phyloP scores from a whole-genome alignment of 1,140 invertebrate species.

The Drosophila sucinea region DNA sequence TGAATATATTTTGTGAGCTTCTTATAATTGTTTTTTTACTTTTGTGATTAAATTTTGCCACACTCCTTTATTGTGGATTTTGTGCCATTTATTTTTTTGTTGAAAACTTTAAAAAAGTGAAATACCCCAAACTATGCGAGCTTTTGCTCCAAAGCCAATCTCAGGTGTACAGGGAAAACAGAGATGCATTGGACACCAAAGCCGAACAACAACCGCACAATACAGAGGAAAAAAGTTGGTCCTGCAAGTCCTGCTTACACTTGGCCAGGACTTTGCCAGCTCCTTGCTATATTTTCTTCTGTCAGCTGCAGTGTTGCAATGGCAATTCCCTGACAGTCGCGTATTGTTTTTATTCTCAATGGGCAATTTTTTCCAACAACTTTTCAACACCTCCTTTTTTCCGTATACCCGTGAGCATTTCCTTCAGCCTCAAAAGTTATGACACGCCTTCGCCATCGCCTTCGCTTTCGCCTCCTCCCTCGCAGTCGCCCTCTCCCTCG shows the following conservation, averaged over 20 bases:
- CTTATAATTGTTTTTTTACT: too few relatives aligned
- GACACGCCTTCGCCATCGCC: conserved; percentile 55
- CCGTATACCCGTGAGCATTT: conserved; percentile 45
- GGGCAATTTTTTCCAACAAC: conserved; percentile 55
- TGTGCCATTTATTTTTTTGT: conserved; percentile 3
- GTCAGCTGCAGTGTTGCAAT: conserved; percentile 65
- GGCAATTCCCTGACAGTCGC: conserved; percentile 17
- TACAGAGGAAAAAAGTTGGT: conserved; percentile 58
- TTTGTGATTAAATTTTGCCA: too few relatives aligned
- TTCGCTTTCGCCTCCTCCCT: background rate
- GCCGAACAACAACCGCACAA: conserved; percentile 56
- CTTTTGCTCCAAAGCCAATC: conserved; percentile 54
- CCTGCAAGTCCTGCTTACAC: conserved; percentile 23
- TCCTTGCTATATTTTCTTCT: conserved; percentile 47
- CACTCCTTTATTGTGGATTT: background rate
- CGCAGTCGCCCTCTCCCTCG: background rate
- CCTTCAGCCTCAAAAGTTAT: conserved; percentile 59
- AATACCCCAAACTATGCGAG: conserved; percentile 30
- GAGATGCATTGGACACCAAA: conserved; percentile 64
- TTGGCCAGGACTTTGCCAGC: background rate
- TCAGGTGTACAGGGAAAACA: conserved; percentile 54
- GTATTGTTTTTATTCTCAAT: conserved; percentile 31
- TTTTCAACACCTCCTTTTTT: conserved; percentile 52
- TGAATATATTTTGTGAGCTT: too few relatives aligned
- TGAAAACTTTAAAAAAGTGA: conserved; percentile 39